Percentiles rank a stretch among this genome's conserved stretches.
phyloP scores from a whole-genome alignment of 2,113 vertebrate genomes.

The Carassius auratus region DNA sequence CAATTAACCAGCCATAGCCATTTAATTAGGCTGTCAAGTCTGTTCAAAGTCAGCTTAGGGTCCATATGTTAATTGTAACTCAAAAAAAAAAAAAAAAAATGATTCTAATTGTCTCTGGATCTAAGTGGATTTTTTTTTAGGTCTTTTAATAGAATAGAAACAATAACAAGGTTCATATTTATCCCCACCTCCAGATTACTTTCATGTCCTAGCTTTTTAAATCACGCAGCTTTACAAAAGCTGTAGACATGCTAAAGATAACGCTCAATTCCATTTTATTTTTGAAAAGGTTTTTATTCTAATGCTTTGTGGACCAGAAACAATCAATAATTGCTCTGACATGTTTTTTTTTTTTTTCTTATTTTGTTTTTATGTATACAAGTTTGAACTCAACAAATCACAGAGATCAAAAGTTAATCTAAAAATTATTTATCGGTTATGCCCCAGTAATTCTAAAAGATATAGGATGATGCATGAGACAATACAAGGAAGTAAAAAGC shows the following conservation, averaged over 20 bases:
- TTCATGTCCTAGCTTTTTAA: background rate
- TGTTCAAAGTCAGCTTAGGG: conserved; percentile 22
- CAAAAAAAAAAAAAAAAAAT: background rate
- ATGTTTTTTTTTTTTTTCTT: too few relatives aligned
- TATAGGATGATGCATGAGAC: background rate
- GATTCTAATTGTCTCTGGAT: background rate
- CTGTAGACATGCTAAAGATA: background rate
- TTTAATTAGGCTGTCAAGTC: conserved; percentile 47
- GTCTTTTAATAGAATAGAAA: background rate
- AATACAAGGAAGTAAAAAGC: background rate
- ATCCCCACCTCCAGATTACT: background rate
- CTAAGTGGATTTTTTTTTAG: background rate
- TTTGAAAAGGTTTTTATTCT: background rate
- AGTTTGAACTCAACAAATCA: background rate
- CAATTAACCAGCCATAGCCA: conserved; percentile 49
- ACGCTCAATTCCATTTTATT: background rate
- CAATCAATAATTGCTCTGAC: conserved; percentile 19
- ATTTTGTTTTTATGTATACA: background rate
- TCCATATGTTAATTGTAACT: conserved; percentile 20
- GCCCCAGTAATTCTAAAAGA: background rate
- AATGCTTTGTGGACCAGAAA: background rate
- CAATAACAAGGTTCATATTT: background rate
- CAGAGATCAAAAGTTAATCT: background rate
- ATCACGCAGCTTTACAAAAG: background rate
- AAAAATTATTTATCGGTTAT: background rate